A percentile compares a stretch with the other conserved stretches of the same genome.
Evolutionary conservation across 2,888 invertebrate genomes (phyloP).

Genomic region (Mesochorus sp.): DNA sequence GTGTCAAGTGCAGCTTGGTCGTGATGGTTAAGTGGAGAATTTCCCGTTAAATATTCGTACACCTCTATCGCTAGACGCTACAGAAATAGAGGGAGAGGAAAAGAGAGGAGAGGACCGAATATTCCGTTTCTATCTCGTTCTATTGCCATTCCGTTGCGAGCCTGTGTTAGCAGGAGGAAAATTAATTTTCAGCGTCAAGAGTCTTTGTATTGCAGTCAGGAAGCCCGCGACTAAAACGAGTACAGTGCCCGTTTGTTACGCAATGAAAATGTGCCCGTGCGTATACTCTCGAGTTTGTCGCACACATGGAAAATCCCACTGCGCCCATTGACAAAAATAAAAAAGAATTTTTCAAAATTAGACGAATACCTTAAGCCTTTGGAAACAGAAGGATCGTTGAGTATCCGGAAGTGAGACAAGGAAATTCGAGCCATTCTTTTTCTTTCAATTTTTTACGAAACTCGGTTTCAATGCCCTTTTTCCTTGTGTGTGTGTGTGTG

Average conservation of each 20-base stretch:
- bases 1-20: constrained; percentile 60
- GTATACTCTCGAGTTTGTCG: constrained; percentile 27
- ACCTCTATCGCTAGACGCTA: constrained; percentile 10
- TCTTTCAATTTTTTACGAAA: constrained; percentile 14
- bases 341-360: too few species aligned
- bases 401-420: constrained; percentile 10
- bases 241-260: constrained; percentile 23
- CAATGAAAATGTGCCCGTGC: neutral
- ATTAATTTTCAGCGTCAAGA: constrained; percentile 61
- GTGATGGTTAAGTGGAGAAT: constrained; percentile 60
- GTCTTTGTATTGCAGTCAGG: constrained; percentile 55
- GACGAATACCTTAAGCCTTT: too few species aligned
- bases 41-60: constrained; percentile 61
- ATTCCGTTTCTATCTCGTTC: constrained; percentile 41
- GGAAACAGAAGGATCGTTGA: neutral
- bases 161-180: constrained; percentile 57
- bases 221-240: neutral
- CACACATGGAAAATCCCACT: constrained; percentile 7
- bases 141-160: constrained; percentile 39
- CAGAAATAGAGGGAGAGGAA: neutral
- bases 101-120: constrained; percentile 4
- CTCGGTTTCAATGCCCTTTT: constrained; percentile 24
- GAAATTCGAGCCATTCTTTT: constrained; percentile 33
- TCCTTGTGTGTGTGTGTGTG: neutral
- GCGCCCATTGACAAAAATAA: too few species aligned